Conservation (phyloP, 2,797 vertebrate genomes). For the Bovichtus variegatus region DNA sequence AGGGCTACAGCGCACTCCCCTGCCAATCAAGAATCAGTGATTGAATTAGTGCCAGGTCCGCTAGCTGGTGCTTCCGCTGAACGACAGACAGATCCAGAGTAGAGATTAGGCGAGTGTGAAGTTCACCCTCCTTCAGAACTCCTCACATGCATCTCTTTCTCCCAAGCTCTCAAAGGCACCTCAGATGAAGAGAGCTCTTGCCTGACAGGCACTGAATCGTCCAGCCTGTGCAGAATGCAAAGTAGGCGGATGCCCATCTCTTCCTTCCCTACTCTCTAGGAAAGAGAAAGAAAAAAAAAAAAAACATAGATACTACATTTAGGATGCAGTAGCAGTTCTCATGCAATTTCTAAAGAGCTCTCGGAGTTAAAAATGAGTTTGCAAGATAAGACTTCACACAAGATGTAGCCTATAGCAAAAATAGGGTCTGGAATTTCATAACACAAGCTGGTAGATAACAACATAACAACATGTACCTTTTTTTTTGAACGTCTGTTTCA, state of each 20-base stretch:
- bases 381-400: constrained; percentile 47
- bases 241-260: constrained; percentile 70
- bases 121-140: constrained; percentile 80
- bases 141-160: constrained; percentile 74
- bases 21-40: constrained; percentile 78
- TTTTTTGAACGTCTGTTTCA: background rate
- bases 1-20: constrained; percentile 53
- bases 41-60: constrained; percentile 82
- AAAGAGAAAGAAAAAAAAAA: constrained; percentile 34
- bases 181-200: constrained; percentile 68
- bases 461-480: constrained; percentile 13
- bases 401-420: constrained; percentile 33
- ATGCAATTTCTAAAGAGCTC: constrained; percentile 53
- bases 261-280: constrained; percentile 57
- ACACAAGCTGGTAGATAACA: constrained; percentile 17
- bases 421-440: constrained; percentile 32
- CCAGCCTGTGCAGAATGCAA: constrained; percentile 76
- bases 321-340: constrained; percentile 50
- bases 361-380: constrained; percentile 52
- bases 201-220: constrained; percentile 76
- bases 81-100: constrained; percentile 74
- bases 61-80: constrained; percentile 69
- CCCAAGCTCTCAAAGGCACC: constrained; percentile 77
- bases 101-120: constrained; percentile 82
- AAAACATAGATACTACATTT: constrained; percentile 53